Conservation (phyloP, 2,888 invertebrate genomes). For the Tetramorium bicarinatum region DNA sequence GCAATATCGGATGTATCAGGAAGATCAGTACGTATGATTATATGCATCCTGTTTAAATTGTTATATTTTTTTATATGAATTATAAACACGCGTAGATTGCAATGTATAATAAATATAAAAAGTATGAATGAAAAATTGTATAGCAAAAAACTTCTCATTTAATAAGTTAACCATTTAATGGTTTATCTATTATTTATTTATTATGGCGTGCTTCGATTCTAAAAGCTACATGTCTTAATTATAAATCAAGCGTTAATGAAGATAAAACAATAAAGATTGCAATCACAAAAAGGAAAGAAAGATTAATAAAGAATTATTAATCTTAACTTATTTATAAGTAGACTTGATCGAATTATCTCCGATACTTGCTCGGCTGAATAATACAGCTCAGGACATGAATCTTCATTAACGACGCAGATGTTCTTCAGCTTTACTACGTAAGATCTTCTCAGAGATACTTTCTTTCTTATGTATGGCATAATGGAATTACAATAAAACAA, state of each 20-base stretch:
- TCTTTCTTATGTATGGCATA: background rate
- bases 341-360: conserved; percentile 24
- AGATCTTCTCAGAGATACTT: conserved; percentile 42
- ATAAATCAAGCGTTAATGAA: background rate
- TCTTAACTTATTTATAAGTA: no score
- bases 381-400: conserved; percentile 53
- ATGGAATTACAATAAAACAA: background rate
- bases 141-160: background rate
- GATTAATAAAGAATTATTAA: conserved; percentile 53
- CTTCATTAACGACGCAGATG: conserved; percentile 57
- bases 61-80: background rate
- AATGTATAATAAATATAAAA: background rate
- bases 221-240: background rate
- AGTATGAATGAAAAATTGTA: background rate
- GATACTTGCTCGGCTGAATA: conserved; percentile 43
- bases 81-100: background rate
- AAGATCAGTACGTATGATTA: background rate
- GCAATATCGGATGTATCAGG: background rate
- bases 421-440: conserved; percentile 14
- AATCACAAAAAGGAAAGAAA: background rate
- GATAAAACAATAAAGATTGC: background rate
- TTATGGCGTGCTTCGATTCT: background rate
- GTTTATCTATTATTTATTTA: background rate
- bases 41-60: background rate
- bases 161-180: no score